These are phyloP conservation scores for Phrynosoma blainvillii DNA, from an alignment of 2,113 vertebrate genomes.

Conservation along the genomic window DNA sequence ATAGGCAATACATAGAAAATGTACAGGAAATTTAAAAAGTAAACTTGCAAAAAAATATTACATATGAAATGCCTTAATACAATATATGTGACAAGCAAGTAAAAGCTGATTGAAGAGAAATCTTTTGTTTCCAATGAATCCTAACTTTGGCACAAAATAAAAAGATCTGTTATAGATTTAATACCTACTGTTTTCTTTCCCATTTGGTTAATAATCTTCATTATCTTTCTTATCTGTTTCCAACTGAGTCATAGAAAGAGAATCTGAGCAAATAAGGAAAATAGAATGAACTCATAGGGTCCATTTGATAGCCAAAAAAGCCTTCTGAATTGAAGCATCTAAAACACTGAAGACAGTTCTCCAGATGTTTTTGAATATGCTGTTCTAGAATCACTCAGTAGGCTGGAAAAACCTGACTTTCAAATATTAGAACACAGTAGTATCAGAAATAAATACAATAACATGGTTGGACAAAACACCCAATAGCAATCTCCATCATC, in stretches of 20 bases:
- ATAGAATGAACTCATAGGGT: not conserved
- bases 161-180: not conserved
- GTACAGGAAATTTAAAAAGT: not conserved
- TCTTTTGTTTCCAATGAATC: not conserved
- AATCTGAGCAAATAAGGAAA: not conserved
- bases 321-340: not conserved
- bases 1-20: not conserved
- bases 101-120: not conserved
- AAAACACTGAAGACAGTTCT: constrained; percentile 4
- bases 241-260: constrained; percentile 5
- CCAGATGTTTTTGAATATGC: constrained; percentile 13
- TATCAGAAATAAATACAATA: constrained; percentile 7
- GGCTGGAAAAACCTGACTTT: constrained; percentile 11
- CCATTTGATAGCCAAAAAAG: not conserved
- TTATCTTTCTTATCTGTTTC: constrained; percentile 27
- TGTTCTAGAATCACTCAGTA: constrained; percentile 10
- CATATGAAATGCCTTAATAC: not conserved
- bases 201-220: not conserved
- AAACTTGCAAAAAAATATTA: constrained; percentile 2
- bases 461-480: not conserved
- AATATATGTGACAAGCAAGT: not conserved
- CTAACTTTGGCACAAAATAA: not conserved
- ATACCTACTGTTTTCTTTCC: not conserved
- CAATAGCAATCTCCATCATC: not conserved
- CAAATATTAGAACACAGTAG: not conserved